phyloP scores from a whole-genome alignment of 2,888 invertebrate species.

The Aphodius sticticus region DNA sequence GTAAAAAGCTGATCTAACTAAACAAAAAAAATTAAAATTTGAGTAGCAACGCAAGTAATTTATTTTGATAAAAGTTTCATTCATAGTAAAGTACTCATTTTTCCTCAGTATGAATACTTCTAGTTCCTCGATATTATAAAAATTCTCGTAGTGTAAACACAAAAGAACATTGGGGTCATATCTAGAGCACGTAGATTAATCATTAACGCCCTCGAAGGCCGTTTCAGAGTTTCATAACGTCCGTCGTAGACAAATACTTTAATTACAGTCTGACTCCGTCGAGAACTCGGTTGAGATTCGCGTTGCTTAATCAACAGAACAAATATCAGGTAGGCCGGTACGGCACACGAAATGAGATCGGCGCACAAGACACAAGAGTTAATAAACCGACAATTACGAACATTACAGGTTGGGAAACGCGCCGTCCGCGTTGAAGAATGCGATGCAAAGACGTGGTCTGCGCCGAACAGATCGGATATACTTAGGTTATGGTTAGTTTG shows the following conservation, averaged over 20 bases:
- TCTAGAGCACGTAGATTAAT: background rate
- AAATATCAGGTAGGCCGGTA: slow-evolving; percentile 4
- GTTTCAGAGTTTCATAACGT: background rate
- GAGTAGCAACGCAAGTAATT: no score
- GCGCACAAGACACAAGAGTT: slow-evolving; percentile 12
- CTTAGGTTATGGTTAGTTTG: background rate
- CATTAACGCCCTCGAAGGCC: slow-evolving; percentile 8
- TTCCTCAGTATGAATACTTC: no score
- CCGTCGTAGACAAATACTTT: slow-evolving; percentile 21
- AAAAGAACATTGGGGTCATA: background rate
- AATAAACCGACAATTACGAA: slow-evolving; percentile 23
- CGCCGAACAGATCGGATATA: slow-evolving; percentile 8
- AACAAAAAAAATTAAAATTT: no score
- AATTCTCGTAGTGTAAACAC: background rate
- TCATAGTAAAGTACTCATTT: no score
- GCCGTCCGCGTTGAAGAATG: slow-evolving; percentile 20
- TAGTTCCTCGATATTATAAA: background rate
- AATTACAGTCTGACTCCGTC: slow-evolving; percentile 8
- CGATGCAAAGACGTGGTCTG: slow-evolving; percentile 20
- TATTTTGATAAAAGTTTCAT: no score
- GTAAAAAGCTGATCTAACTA: no score
- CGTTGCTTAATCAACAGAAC: background rate
- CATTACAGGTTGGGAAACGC: slow-evolving; percentile 17
- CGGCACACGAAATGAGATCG: background rate
- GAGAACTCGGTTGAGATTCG: background rate